Evolutionary conservation across 2,113 vertebrate species (phyloP), one percentile per base, ranked within the genome.

Genomic region (Apeltes quadracus): DNA sequence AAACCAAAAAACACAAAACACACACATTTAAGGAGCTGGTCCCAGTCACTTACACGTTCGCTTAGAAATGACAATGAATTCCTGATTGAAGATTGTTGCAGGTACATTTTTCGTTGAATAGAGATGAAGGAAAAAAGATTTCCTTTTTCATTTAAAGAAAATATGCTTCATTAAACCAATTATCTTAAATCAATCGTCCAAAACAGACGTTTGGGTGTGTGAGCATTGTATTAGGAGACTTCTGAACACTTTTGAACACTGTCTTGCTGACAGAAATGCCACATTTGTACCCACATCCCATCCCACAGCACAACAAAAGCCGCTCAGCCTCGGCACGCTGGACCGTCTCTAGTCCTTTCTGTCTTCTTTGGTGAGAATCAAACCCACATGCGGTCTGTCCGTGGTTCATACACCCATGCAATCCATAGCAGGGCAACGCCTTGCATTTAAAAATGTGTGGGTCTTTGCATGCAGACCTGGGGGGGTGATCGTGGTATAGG

Each of bases 381-480:
- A 51, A 51, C 20, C 72, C 43, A 43, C 29, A 22, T 56, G 72
- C 4, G 46, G 61, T 70, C 55, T 56, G 32, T 29, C 32, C 59
- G 39, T 76, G 55, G 46, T 68, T 41, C 64, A 54, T 61, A 77
- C 67, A 67, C 71, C 36, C 69, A 20, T 61, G 64, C 25, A 23
- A 18, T 41, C 32, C 56, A 16, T 46, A 74, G 65, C 14, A 43
- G n/a, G 34, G 48, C 44, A 62, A 51, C 41, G 36, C 20, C 3
- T 51, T 56, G 20, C 44, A 22, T 66, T 1, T 69, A 4, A 73
- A 20, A 76, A 14, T 39, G 44, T 61, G 22, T 73, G 59, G 44
- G 34, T 79, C 51, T 41, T 23, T 34, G 72, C 56, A 54, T 63
- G 23, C 38, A 44, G 48, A 53, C 29, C 43, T 66, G 23, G 65